phyloP scores from a whole-genome alignment of 2,888 invertebrate species.

The Glaucopsyche alexis region DNA sequence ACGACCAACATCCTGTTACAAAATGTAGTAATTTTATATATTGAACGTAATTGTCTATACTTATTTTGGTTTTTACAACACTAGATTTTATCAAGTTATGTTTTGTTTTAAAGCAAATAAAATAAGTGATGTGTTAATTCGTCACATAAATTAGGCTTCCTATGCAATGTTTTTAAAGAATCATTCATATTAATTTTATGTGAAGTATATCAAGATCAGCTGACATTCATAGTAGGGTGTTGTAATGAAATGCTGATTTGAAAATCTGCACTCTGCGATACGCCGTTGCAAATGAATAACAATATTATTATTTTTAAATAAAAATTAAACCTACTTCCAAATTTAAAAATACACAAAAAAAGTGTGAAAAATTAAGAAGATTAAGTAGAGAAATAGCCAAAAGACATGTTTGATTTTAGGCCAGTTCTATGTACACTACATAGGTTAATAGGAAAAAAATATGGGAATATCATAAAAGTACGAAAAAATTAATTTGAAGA shows the following conservation, averaged over 20 bases:
- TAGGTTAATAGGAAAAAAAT: no score
- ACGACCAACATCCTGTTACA: conserved; percentile 13
- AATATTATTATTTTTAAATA: no score
- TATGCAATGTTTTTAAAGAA: neutral
- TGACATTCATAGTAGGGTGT: neutral
- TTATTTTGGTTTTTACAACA: conserved; percentile 1
- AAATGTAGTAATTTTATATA: conserved; percentile 1
- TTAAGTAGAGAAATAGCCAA: no score
- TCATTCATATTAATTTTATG: neutral
- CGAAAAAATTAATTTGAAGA: no score
- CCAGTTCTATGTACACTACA: no score
- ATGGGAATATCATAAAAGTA: no score
- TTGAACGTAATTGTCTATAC: neutral
- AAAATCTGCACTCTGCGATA: neutral
- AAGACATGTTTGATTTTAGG: no score
- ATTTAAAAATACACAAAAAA: no score
- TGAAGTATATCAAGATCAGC: neutral
- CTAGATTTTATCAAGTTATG: neutral
- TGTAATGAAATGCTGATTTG: neutral
- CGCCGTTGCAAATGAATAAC: no score
- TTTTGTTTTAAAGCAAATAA: neutral
- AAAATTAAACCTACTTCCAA: no score
- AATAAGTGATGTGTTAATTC: neutral
- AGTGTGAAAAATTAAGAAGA: no score
- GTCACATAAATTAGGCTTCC: neutral